Evolutionary conservation across 2,888 invertebrate species (phyloP).

Genomic region (Diadromus collaris): DNA sequence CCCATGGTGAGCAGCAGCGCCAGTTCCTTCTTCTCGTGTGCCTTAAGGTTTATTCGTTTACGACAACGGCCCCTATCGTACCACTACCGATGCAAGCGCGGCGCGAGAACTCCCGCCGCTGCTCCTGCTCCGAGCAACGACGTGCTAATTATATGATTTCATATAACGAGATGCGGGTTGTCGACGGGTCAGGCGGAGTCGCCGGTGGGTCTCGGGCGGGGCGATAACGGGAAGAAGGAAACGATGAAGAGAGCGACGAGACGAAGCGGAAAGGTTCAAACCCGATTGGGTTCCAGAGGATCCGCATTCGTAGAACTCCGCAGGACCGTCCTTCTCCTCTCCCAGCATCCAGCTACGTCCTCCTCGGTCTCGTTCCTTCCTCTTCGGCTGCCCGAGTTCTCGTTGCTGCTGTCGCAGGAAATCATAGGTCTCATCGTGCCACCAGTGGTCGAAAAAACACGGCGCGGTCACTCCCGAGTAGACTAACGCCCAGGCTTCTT

Average conservation of each 20-base stretch:
- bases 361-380: constrained; percentile 55
- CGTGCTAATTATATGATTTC: constrained; percentile 79
- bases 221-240: constrained; percentile 51
- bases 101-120: constrained; percentile 34
- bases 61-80: constrained; percentile 46
- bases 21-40: constrained; percentile 49
- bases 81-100: neutral
- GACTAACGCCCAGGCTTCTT: constrained; percentile 10
- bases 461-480: constrained; percentile 6
- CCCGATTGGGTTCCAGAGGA: constrained; percentile 16
- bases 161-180: constrained; percentile 78
- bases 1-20: constrained; percentile 14
- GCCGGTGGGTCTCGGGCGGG: neutral
- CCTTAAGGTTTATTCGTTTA: constrained; percentile 60
- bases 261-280: constrained; percentile 57
- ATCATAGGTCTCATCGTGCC: constrained; percentile 54
- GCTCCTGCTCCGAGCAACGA: constrained; percentile 68
- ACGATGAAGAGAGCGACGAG: constrained; percentile 17
- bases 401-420: constrained; percentile 48
- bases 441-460: constrained; percentile 25
- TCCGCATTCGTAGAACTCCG: constrained; percentile 58
- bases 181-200: constrained; percentile 66
- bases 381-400: constrained; percentile 58
- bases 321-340: constrained; percentile 58
- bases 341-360: constrained; percentile 48